Conservation (phyloP, 2,888 invertebrate species). For the Orthonevra nobilis region DNA sequence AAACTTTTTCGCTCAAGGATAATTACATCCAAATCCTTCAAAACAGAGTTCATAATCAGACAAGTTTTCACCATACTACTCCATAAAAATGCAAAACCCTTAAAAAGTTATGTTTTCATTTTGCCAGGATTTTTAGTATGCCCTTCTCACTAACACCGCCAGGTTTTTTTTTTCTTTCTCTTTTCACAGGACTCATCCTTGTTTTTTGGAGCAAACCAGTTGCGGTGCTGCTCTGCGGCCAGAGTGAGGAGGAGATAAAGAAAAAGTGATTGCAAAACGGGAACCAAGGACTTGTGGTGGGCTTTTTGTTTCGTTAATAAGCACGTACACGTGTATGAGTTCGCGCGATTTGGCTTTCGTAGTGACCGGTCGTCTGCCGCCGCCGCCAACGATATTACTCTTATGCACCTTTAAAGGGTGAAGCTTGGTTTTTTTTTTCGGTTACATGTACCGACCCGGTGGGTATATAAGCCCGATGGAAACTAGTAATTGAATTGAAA, state of each 20-base stretch:
- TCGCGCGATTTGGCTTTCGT: not conserved
- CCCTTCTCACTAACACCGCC: not conserved
- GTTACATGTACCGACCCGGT: no score
- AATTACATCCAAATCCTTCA: slow-evolving; percentile 51
- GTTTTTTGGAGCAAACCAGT: slow-evolving; percentile 40
- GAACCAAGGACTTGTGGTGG: slow-evolving; percentile 11
- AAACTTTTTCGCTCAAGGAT: slow-evolving; percentile 36
- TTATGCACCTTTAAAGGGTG: not conserved
- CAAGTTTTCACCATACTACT: slow-evolving; percentile 15
- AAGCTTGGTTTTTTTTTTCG: slow-evolving; percentile 41
- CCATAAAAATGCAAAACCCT: slow-evolving; percentile 10
- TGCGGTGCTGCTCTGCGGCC: slow-evolving; percentile 38
- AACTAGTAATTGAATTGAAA: slow-evolving; percentile 56
- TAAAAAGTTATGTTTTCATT: slow-evolving; percentile 19
- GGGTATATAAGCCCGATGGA: slow-evolving; percentile 1
- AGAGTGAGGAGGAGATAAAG: slow-evolving; percentile 28
- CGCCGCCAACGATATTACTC: not conserved
- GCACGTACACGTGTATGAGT: slow-evolving; percentile 22
- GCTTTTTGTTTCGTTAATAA: slow-evolving; percentile 42
- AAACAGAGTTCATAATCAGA: slow-evolving; percentile 43
- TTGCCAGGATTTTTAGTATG: not conserved
- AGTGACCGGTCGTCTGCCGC: slow-evolving; percentile 5
- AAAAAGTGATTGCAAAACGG: slow-evolving; percentile 38
- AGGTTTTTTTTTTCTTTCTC: slow-evolving; percentile 1
- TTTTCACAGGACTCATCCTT: slow-evolving; percentile 56